A percentile compares a stretch with the other conserved stretches of the same genome.
These are phyloP conservation scores for Tachysurus vachellii DNA, from an alignment of 2,113 vertebrate species.

Conservation along the genomic window DNA sequence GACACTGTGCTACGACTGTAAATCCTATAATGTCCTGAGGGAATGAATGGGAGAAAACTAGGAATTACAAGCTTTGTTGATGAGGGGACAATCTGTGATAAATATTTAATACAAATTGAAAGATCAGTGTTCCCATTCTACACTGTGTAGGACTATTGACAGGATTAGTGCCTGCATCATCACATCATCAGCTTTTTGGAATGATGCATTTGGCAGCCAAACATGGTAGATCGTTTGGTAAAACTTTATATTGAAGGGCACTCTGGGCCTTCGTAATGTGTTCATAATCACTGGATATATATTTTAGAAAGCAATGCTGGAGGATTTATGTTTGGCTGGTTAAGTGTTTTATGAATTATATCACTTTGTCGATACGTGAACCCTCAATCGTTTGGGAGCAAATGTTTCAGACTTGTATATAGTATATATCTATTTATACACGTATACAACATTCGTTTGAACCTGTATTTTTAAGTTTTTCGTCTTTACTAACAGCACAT, in stretches of 20 bases:
- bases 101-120: constrained; percentile 32
- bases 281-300: background rate
- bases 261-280: background rate
- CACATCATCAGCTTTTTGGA: background rate
- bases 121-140: background rate
- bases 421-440: background rate
- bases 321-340: background rate
- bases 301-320: background rate
- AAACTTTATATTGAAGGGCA: background rate
- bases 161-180: background rate
- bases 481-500: background rate
- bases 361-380: background rate
- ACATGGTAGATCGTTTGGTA: background rate
- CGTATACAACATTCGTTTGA: background rate
- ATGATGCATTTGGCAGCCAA: background rate
- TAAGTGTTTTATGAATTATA: background rate
- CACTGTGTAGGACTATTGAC: background rate
- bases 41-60: background rate
- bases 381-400: background rate
- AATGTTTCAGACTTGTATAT: background rate
- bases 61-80: constrained; percentile 21
- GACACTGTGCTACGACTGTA: constrained; percentile 1
- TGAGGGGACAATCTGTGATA: background rate
- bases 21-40: background rate
- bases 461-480: background rate